A percentile compares a stretch with the other conserved stretches of the same genome.
Conservation (phyloP, 2,113 vertebrate species). For the Todiramphus saurophagus region DNA sequence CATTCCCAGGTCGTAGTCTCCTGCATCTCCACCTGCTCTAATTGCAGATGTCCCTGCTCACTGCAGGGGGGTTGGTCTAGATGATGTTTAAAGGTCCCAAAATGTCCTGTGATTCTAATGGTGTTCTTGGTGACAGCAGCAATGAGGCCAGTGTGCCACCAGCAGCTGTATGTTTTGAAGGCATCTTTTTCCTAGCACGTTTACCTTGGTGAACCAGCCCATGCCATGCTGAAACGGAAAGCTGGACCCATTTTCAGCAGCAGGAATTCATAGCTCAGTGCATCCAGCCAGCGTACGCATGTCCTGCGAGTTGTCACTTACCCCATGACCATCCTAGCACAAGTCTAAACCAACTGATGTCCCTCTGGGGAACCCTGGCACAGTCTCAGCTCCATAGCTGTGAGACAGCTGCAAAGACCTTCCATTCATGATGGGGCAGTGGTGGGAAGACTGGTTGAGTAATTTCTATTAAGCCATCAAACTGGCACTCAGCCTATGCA, state of each 20-base stretch:
- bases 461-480: not conserved
- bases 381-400: accelerated
- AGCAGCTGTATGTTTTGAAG: not conserved
- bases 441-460: not conserved
- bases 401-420: not conserved
- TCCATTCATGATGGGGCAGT: accelerated
- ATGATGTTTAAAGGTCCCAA: not conserved
- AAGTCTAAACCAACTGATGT: not conserved
- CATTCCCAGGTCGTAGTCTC: not conserved
- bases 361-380: not conserved
- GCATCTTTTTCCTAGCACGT: accelerated
- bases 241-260: not conserved
- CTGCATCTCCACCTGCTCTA: not conserved
- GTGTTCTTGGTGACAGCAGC: not conserved
- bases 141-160: accelerated
- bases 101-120: not conserved
- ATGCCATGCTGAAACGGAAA: not conserved
- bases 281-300: not conserved
- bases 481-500: conserved; percentile 3
- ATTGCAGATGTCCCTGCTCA: not conserved
- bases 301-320: not conserved
- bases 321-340: not conserved
- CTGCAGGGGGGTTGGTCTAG: not conserved
- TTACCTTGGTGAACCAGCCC: not conserved
- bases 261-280: not conserved